Base-by-base conservation (phyloP, 1,140 invertebrate genomes). In the Drosophila busckii region DNA sequence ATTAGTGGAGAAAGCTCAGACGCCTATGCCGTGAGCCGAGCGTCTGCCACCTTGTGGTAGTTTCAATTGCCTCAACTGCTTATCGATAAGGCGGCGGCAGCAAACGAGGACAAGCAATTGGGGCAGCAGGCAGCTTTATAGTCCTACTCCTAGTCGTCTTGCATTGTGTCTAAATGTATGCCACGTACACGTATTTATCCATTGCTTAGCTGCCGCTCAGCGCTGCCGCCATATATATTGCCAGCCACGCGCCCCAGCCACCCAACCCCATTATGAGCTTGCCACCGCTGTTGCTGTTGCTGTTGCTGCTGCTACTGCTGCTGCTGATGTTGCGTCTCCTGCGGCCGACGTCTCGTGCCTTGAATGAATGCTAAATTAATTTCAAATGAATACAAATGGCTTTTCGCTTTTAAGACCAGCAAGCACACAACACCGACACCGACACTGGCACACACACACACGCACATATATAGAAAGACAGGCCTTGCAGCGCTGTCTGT, bases 291-390 rank as follows among this genome's bases (percentile, higher is more conserved):
- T 44, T 23, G 28, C 20, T 41, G 26, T 41, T 19, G 23, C 13
- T 41, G 35, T 16, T 10, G 28, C 9, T 16, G 7, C 20, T 50
- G 29, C 44, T 15, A 9, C 15, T 10, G 29, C 23, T 38, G 15
- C 31, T 55, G 48, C 62, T 59, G 37, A 52, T 59, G 38, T 61
- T 71, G 69, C 70, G 70, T 45, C 60, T 59, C 46, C 28, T 58
- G 53, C 37, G 44, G 37, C 32, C 41, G 49, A 13, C 54, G 60
- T 45, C 53, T 50, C n/a, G 31, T 56, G 73, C 73, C 75, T 73
- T 80, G 73, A 68, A 80, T 80, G 75, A 82, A 82, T 82, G 75
- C 75, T 82, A 82, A 82, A 82, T 82, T 82, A 82, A 82, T 82
- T 82, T 82, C 75, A 82, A 82, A 82, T 82, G 75, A 82, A 82